Conservation (phyloP, 1,140 invertebrate genomes). For the Nylanderia fulva region DNA sequence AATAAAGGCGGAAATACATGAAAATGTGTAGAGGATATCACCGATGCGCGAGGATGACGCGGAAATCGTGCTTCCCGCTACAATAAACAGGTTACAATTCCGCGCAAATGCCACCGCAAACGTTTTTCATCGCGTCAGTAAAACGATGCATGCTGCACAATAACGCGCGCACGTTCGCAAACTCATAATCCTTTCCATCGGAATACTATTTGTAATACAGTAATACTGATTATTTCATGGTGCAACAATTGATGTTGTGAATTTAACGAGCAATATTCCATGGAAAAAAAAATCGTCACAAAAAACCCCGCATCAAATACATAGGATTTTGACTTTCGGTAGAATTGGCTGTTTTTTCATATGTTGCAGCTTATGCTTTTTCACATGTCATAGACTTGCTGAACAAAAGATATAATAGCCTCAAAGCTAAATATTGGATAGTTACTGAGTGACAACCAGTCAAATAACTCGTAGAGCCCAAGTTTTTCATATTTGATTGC, state of each 20-base stretch:
- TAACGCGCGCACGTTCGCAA: slow-evolving; percentile 39
- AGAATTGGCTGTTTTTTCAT: too few species aligned
- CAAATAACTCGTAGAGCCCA: too few species aligned
- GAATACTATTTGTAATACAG: slow-evolving; percentile 10
- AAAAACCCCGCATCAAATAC: too few species aligned
- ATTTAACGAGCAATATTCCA: not conserved
- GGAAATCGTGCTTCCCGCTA: slow-evolving; percentile 53
- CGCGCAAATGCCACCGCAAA: slow-evolving; percentile 42
- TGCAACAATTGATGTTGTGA: not conserved
- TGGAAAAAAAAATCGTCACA: not conserved
- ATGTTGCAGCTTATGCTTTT: too few species aligned
- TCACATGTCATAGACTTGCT: too few species aligned
- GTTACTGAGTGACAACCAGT: too few species aligned
- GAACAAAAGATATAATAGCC: too few species aligned
- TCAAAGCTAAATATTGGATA: too few species aligned
- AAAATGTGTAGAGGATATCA: slow-evolving; percentile 26
- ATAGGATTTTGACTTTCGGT: too few species aligned
- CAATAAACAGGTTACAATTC: slow-evolving; percentile 71
- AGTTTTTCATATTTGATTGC: too few species aligned
- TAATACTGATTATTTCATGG: slow-evolving; percentile 5
- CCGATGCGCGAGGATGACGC: slow-evolving; percentile 31
- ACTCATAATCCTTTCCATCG: slow-evolving; percentile 34
- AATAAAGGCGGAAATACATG: slow-evolving; percentile 63
- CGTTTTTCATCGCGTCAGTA: slow-evolving; percentile 16
- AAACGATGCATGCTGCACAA: slow-evolving; percentile 10